Conservation (phyloP, 2,113 vertebrate genomes). For the Haplochromis burtoni region DNA sequence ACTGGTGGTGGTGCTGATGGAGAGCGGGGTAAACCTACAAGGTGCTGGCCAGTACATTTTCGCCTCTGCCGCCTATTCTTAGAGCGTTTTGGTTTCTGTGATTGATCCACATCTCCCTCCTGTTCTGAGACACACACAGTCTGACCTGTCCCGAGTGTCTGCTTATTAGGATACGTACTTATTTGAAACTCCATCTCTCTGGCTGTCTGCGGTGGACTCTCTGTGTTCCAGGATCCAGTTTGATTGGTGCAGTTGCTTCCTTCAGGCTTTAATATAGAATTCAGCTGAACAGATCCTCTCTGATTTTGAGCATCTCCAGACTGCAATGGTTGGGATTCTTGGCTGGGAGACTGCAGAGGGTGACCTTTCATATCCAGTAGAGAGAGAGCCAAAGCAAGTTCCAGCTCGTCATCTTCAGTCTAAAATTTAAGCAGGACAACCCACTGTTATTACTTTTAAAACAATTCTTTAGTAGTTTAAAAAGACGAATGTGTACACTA, state of each 20-base stretch:
- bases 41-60: constrained; percentile 13
- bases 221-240: background rate
- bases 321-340: background rate
- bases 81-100: constrained; percentile 29
- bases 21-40: constrained; percentile 32
- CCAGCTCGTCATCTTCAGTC: constrained; percentile 54
- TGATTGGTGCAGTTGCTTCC: background rate
- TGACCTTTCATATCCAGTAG: constrained; percentile 33
- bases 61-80: constrained; percentile 48
- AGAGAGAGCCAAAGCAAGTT: constrained; percentile 54
- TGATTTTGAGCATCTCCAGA: background rate
- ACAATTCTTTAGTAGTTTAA: background rate
- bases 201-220: background rate
- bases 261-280: background rate
- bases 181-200: background rate
- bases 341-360: background rate
- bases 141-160: background rate
- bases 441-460: background rate
- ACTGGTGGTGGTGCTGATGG: constrained; percentile 42
- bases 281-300: background rate
- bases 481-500: background rate
- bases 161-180: background rate
- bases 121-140: background rate
- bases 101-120: background rate
- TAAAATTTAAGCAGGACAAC: background rate